A percentile compares a stretch with the other conserved stretches of the same genome.
Conservation (phyloP, 2,888 invertebrate species). For the Ganaspis brasiliensis region DNA sequence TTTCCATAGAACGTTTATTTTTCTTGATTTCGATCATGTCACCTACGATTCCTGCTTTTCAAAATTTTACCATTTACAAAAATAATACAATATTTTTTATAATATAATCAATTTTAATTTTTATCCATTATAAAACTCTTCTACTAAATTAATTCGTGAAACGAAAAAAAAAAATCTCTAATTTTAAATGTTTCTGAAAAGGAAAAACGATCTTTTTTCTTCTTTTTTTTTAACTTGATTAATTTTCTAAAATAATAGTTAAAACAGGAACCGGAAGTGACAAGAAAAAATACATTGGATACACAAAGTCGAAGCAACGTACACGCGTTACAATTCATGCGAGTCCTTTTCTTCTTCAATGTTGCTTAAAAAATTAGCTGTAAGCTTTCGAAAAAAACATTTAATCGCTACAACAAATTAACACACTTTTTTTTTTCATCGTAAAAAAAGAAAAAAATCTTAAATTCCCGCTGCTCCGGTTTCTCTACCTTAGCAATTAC, state of each 20-base stretch:
- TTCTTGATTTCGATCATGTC: slow-evolving; percentile 50
- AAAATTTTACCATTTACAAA: too few species aligned
- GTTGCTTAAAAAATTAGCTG: slow-evolving; percentile 53
- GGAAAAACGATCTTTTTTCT: too few species aligned
- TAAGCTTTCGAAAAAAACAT: slow-evolving; percentile 52
- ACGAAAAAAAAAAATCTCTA: background rate
- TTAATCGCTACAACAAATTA: slow-evolving; percentile 32
- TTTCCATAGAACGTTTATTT: slow-evolving; percentile 76
- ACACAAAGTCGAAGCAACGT: slow-evolving; percentile 61
- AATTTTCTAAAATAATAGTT: slow-evolving; percentile 17
- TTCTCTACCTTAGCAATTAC: slow-evolving; percentile 75
- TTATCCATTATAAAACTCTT: too few species aligned
- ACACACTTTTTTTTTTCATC: slow-evolving; percentile 55
- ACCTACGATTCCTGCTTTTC: slow-evolving; percentile 44
- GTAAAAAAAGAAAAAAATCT: slow-evolving; percentile 41
- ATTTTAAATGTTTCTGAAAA: background rate
- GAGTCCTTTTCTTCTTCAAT: slow-evolving; percentile 30
- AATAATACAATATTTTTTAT: too few species aligned
- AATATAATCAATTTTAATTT: too few species aligned
- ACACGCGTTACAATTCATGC: slow-evolving; percentile 62
- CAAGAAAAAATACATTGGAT: slow-evolving; percentile 64
- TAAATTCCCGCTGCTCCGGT: slow-evolving; percentile 10
- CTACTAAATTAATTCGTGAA: background rate
- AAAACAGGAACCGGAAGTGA: slow-evolving; percentile 66
- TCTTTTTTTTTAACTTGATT: too few species aligned